Conservation (phyloP, 2,888 invertebrate species). For the Emmelina monodactyla region DNA sequence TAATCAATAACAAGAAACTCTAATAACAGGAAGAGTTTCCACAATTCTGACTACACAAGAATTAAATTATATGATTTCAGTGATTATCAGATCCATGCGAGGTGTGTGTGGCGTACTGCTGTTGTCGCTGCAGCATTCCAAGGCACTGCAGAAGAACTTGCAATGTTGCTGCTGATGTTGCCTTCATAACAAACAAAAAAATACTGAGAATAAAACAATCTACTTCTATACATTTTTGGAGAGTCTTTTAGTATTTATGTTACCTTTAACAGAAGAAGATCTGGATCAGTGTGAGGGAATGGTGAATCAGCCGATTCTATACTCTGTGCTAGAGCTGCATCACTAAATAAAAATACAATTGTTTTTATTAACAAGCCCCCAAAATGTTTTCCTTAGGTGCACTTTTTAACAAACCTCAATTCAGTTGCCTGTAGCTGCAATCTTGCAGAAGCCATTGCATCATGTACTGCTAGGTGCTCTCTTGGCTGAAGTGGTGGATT, state of each 20-base stretch:
- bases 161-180: conserved; percentile 87
- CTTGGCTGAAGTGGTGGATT: conserved; percentile 81
- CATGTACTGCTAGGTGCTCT: conserved; percentile 83
- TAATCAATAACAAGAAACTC: too few relatives aligned
- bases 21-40: too few relatives aligned
- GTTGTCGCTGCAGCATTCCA: conserved; percentile 80
- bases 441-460: conserved; percentile 86
- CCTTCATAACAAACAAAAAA: too few relatives aligned
- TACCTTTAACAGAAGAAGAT: conserved; percentile 83
- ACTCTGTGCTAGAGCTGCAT: conserved; percentile 77
- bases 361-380: too few relatives aligned
- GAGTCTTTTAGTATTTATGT: too few relatives aligned
- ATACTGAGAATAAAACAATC: too few relatives aligned
- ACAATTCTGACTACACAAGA: too few relatives aligned
- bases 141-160: conserved; percentile 89
- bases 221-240: too few relatives aligned
- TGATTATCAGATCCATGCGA: too few relatives aligned
- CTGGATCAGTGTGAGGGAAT: conserved; percentile 79
- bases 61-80: too few relatives aligned
- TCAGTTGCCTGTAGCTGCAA: conserved; percentile 89
- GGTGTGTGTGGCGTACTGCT: conserved; percentile 65
- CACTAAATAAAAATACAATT: too few relatives aligned
- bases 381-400: too few relatives aligned
- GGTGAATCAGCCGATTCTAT: conserved; percentile 78
- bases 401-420: conserved; percentile 59